Evolutionary conservation across 2,888 invertebrate species (phyloP).

Genomic region (Dendrolimus pini): DNA sequence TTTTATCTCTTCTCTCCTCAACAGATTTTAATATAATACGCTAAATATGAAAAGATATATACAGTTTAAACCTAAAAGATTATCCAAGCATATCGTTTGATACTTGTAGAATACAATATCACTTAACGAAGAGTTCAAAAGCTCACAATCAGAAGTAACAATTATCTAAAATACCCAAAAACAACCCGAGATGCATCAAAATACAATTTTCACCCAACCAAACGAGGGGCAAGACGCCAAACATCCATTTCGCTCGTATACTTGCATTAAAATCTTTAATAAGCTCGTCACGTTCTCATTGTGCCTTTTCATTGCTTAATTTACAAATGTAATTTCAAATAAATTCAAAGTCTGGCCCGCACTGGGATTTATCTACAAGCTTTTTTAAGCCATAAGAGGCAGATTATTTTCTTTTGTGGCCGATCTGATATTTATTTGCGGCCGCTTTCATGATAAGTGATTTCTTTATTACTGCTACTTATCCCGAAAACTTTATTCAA

Average conservation of each 20-base stretch:
- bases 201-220: neutral
- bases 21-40: too few species aligned
- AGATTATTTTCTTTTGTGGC: neutral
- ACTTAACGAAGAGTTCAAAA: too few species aligned
- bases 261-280: constrained; percentile 6
- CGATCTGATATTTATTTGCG: neutral
- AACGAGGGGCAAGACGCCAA: neutral
- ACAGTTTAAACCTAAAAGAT: too few species aligned
- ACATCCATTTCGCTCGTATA: neutral
- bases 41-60: too few species aligned
- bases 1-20: too few species aligned
- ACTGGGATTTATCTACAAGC: neutral
- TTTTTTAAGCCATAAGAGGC: neutral
- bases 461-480: too few species aligned
- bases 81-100: too few species aligned
- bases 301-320: constrained; percentile 25
- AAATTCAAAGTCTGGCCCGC: constrained; percentile 9
- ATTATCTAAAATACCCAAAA: too few species aligned
- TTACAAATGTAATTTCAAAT: constrained; percentile 27
- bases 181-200: neutral
- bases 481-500: too few species aligned
- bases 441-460: too few species aligned
- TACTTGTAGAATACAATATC: too few species aligned
- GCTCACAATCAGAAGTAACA: too few species aligned
- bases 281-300: constrained; percentile 18